These are phyloP conservation scores for Bungarus multicinctus DNA, from an alignment of 2,113 vertebrate species.

Conservation along the genomic window DNA sequence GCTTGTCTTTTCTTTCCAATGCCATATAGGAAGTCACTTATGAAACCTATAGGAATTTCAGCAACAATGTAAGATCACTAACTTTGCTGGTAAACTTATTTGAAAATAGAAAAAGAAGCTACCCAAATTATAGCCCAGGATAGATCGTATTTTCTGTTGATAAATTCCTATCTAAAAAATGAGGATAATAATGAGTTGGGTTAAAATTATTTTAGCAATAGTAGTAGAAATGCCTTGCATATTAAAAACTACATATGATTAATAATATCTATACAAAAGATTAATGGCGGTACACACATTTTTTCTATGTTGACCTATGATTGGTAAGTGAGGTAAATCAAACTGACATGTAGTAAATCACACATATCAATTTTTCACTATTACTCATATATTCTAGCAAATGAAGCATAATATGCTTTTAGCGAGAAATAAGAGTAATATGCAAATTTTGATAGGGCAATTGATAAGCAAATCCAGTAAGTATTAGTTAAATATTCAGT, in stretches of 20 bases:
- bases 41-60: neutral
- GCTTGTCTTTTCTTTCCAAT: neutral
- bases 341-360: slow-evolving; percentile 21
- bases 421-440: slow-evolving; percentile 65
- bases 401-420: slow-evolving; percentile 64
- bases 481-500: slow-evolving; percentile 57
- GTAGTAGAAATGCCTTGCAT: neutral
- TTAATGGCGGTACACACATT: neutral
- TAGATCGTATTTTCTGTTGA: neutral
- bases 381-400: slow-evolving; percentile 52
- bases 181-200: neutral
- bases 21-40: neutral
- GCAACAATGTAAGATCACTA: neutral
- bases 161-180: neutral
- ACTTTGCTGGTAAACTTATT: neutral
- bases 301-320: neutral
- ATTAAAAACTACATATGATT: neutral
- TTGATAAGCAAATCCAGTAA: slow-evolving; percentile 68
- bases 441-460: slow-evolving; percentile 63
- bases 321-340: neutral
- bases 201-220: neutral
- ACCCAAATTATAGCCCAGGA: neutral
- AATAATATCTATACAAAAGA: neutral
- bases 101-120: neutral
- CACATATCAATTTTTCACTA: slow-evolving; percentile 48